Evolutionary conservation across 2,797 vertebrate species (phyloP), one percentile per base, ranked within the genome.

Genomic region (Gadopsis marmoratus): DNA sequence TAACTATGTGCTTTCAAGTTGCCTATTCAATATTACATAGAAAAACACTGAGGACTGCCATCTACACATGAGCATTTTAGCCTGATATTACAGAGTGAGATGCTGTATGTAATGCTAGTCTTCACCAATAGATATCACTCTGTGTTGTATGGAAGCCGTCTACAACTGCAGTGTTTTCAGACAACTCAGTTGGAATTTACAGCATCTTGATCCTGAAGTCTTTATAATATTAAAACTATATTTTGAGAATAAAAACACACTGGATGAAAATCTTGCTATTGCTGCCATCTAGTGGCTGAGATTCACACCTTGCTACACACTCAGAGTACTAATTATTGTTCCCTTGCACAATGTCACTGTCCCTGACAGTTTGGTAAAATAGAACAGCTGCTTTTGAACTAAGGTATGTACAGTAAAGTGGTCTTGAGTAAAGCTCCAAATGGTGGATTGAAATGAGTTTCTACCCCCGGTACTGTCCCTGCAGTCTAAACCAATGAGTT

Each of bases 271-370:
- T 4, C 2, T 16, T 54, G 17, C 4, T 21, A 45, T 21, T 67
- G 64, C 64, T 81, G 78, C 83, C 88, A 78, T 64, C 86, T 88
- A 64, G 76, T 86, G 86, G 78, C 35, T 39, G n/a, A 47, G 8
- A 12, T 41, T n/a, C 54, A 1, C 17, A 12, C 35, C 6, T 70
- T 11, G 1, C 35, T 3, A 14, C 23, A 74, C 19, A 17, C 37
- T 35, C 21, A 12, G 21, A 26, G 21, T n/a, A n/a, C 56, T 55
- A 26, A 26, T 39, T 26, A 54, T 14, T 26, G 26, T 9, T 79
- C 23, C 29, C 19, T 47, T 23, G 35, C 16, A 9, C 12, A 70
- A 31, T 0, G 0, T 13, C 7, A 45, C 16, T 39, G 21, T 37
- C 43, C 7, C 5, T 37, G 1, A 21, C 23, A 72, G 50, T 71